phyloP scores from a whole-genome alignment of 2,888 invertebrate genomes.

The Leptopilina myrica region DNA sequence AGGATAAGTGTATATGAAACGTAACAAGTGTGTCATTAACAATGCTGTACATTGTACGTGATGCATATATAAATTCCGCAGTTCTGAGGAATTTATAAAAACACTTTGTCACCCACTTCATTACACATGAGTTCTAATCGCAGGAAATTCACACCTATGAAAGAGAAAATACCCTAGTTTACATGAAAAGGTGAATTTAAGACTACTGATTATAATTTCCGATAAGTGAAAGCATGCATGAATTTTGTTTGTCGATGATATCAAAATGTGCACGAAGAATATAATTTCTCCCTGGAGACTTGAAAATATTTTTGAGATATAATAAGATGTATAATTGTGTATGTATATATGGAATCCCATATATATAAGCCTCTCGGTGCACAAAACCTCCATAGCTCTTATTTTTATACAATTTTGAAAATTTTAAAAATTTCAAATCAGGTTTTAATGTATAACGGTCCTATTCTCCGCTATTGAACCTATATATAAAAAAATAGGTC shows the following conservation, averaged over 20 bases:
- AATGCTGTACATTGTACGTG: no score
- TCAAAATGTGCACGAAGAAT: conserved; percentile 17
- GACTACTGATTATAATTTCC: background rate
- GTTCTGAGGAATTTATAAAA: background rate
- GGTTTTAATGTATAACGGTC: no score
- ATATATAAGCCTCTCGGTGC: no score
- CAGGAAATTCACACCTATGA: conserved; percentile 16
- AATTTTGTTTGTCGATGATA: background rate
- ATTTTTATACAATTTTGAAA: no score
- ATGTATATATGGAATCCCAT: no score
- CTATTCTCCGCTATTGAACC: no score
- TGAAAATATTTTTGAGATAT: conserved; percentile 52
- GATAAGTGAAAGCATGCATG: background rate
- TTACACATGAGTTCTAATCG: background rate
- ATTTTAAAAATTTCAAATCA: no score
- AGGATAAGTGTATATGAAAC: no score
- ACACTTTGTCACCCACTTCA: background rate
- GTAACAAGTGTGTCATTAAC: no score
- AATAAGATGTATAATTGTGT: background rate
- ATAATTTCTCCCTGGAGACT: background rate
- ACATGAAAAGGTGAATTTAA: conserved; percentile 5
- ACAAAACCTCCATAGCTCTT: no score
- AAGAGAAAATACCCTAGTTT: background rate
- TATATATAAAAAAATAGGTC: no score
- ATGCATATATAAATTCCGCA: no score